Conservation (phyloP, 2,888 invertebrate genomes). For the Zeuzera pyrina region DNA sequence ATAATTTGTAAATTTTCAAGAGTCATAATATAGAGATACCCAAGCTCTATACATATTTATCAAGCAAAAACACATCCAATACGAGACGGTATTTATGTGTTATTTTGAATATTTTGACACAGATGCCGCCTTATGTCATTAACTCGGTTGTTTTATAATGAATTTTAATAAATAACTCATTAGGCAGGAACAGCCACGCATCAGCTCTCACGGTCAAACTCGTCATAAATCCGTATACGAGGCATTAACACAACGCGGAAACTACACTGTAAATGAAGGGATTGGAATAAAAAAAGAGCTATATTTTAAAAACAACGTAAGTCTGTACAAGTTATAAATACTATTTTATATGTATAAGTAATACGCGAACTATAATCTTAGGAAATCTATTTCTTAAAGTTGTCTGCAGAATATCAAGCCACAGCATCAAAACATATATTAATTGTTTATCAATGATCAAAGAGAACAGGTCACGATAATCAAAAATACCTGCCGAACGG, state of each 20-base stretch:
- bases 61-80: slow-evolving; percentile 38
- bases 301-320: too few species aligned
- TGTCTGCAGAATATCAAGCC: background rate
- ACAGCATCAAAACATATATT: background rate
- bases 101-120: slow-evolving; percentile 42
- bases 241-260: slow-evolving; percentile 40
- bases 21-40: background rate
- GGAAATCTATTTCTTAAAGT: background rate
- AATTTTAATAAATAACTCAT: slow-evolving; percentile 70
- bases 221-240: slow-evolving; percentile 63
- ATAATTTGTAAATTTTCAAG: too few species aligned
- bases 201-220: slow-evolving; percentile 67
- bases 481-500: slow-evolving; percentile 58
- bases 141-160: slow-evolving; percentile 52
- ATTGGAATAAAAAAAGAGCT: too few species aligned
- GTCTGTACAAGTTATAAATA: too few species aligned
- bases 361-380: background rate
- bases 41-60: slow-evolving; percentile 44
- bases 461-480: slow-evolving; percentile 17
- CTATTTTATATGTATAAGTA: too few species aligned
- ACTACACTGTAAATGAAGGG: too few species aligned
- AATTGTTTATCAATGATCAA: slow-evolving; percentile 3
- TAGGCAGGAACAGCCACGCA: slow-evolving; percentile 62
- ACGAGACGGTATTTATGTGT: slow-evolving; percentile 38
- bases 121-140: slow-evolving; percentile 41